Evolutionary conservation across 2,888 invertebrate species (phyloP).

Genomic region (Rhamnusium bicolor): DNA sequence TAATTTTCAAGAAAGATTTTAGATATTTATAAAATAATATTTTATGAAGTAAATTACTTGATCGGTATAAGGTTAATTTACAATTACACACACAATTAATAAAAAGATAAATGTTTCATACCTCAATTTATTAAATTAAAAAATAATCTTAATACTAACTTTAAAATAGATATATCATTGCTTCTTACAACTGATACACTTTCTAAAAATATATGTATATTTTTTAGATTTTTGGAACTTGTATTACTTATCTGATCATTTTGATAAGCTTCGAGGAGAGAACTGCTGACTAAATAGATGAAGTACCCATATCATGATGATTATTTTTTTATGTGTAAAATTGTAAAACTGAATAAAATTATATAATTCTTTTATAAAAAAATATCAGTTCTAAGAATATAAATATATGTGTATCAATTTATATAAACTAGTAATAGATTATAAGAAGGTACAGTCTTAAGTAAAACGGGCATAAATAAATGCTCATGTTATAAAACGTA

Average conservation of each 20-base stretch:
- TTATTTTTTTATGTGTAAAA: neutral
- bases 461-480: neutral
- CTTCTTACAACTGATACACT: neutral
- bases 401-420: neutral
- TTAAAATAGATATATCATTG: neutral
- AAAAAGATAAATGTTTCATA: neutral
- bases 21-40: too few species aligned
- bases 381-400: neutral
- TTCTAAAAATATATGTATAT: neutral
- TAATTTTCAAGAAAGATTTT: too few species aligned
- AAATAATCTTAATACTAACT: neutral
- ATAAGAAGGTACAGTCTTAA: neutral
- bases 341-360: neutral
- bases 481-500: neutral
- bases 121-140: neutral
- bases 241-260: neutral
- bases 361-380: neutral
- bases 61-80: too few species aligned
- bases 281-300: neutral
- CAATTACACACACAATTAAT: neutral
- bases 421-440: neutral
- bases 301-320: neutral
- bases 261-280: neutral
- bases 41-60: too few species aligned
- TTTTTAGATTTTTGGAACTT: neutral